These are phyloP conservation scores for Microctonus brassicae DNA, from an alignment of 2,888 invertebrate genomes.

Conservation along the genomic window DNA sequence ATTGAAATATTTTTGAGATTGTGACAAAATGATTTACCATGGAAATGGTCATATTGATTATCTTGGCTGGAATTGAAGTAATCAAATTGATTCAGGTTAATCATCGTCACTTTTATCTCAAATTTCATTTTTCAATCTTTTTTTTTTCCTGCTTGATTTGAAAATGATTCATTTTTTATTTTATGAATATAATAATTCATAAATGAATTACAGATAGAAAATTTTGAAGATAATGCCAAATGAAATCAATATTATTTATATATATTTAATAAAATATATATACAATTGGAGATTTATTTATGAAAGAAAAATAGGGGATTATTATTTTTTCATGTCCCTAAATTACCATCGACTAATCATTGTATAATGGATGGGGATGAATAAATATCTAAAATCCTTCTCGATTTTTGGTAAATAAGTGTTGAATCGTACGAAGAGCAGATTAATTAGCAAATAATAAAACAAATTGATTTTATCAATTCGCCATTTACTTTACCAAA, in stretches of 20 bases:
- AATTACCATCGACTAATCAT: not conserved
- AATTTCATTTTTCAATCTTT: not conserved
- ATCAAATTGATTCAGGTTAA: not conserved
- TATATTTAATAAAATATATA: too few relatives aligned
- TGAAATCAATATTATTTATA: too few relatives aligned
- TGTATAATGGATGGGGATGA: not conserved
- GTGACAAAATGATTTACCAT: not conserved
- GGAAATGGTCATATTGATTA: not conserved
- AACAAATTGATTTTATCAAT: not conserved
- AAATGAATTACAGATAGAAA: not conserved
- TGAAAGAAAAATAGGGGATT: not conserved
- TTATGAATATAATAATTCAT: not conserved
- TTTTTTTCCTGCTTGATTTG: not conserved
- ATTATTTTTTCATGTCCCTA: too few relatives aligned
- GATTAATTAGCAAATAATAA: not conserved
- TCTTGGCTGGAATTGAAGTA: not conserved
- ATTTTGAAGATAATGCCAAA: too few relatives aligned
- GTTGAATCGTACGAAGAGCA: not conserved
- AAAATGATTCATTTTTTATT: too few relatives aligned
- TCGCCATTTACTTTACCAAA: not conserved
- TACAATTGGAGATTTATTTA: too few relatives aligned
- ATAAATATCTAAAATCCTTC: too few relatives aligned
- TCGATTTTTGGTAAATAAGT: not conserved
- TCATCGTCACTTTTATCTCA: not conserved
- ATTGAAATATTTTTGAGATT: not conserved